Conservation (phyloP, 2,113 vertebrate species). For the Plecotus auritus region DNA sequence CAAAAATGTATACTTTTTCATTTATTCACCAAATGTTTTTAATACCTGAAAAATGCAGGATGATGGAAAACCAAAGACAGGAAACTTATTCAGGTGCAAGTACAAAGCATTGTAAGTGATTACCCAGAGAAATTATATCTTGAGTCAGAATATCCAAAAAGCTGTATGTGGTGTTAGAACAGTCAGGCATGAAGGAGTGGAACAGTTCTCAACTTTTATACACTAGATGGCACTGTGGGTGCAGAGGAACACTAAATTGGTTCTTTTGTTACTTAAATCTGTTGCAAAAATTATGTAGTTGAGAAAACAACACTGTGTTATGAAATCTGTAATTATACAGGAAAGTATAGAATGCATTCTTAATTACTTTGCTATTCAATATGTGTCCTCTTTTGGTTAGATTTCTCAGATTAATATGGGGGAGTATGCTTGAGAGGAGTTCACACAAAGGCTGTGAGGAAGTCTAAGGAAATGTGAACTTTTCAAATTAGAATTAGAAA, state of each 20-base stretch:
- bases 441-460: constrained; percentile 31
- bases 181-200: background rate
- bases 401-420: background rate
- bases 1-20: constrained; percentile 23
- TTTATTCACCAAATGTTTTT: constrained; percentile 21
- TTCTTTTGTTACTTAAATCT: constrained; percentile 62
- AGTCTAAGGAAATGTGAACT: constrained; percentile 32
- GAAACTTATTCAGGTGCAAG: background rate
- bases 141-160: constrained; percentile 26
- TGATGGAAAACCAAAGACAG: constrained; percentile 5
- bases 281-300: constrained; percentile 28
- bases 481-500: constrained; percentile 40
- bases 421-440: constrained; percentile 17
- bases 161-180: background rate
- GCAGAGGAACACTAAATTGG: constrained; percentile 69
- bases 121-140: constrained; percentile 27
- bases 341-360: constrained; percentile 9
- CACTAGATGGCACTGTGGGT: constrained; percentile 82
- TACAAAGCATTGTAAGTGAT: background rate
- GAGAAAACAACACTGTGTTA: constrained; percentile 36
- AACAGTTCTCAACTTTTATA: background rate
- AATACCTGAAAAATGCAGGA: background rate
- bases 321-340: constrained; percentile 31
- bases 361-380: constrained; percentile 44
- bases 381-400: background rate